phyloP scores from a whole-genome alignment of 2,113 vertebrate genomes.

The Oncorhynchus tshawytscha region DNA sequence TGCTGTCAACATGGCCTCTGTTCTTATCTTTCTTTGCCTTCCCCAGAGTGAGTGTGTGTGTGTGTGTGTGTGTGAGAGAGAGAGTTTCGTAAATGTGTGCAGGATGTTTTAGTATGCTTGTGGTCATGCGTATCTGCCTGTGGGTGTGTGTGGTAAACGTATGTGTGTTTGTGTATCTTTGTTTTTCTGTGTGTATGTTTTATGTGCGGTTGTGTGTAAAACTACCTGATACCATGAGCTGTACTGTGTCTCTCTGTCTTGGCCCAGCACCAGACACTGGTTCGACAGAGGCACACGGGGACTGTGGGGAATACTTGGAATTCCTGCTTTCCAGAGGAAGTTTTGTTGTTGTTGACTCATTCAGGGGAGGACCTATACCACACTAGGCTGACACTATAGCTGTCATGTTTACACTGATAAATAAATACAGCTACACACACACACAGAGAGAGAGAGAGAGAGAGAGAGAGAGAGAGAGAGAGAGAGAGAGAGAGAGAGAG shows the following conservation, averaged over 20 bases:
- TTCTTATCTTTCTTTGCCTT: conserved; percentile 10
- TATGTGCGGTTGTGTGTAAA: too few relatives aligned
- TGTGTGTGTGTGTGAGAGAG: too few relatives aligned
- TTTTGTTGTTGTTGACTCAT: conserved; percentile 4
- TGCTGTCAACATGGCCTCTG: conserved; percentile 4
- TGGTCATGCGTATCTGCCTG: too few relatives aligned
- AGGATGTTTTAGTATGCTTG: too few relatives aligned
- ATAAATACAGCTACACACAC: too few relatives aligned
- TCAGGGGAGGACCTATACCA: neutral
- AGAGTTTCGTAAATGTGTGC: too few relatives aligned
- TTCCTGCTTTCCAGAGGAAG: conserved; percentile 35
- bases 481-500: neutral
- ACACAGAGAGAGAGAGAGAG: neutral
- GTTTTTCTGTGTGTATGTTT: too few relatives aligned
- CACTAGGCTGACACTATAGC: neutral
- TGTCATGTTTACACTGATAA: too few relatives aligned
- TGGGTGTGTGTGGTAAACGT: neutral
- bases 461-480: too few relatives aligned
- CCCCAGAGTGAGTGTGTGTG: neutral
- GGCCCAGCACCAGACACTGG: neutral
- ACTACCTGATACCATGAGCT: neutral
- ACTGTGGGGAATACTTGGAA: conserved; percentile 28
- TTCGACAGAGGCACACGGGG: conserved; percentile 11
- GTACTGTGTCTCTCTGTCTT: conserved; percentile 4
- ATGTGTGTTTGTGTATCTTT: too few relatives aligned